Evolutionary conservation across 2,888 invertebrate genomes (phyloP).

Genomic region (Nemoura dubitans): DNA sequence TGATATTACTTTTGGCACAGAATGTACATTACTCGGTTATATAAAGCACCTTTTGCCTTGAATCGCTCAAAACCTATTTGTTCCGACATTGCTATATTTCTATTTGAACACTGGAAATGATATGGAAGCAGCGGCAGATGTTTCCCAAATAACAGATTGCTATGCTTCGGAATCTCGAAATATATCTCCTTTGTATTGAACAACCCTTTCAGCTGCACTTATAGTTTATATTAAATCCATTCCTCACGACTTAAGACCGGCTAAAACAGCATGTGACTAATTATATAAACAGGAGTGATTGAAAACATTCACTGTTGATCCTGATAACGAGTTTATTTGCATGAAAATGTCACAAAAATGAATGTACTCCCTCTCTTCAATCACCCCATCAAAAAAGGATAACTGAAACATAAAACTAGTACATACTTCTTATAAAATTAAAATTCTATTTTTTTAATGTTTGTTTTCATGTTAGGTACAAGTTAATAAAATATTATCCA

Average conservation of each 20-base stretch:
- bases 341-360: too few species aligned
- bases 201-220: conserved; percentile 4
- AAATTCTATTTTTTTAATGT: too few species aligned
- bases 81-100: conserved; percentile 30
- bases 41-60: not conserved
- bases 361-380: too few species aligned
- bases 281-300: not conserved
- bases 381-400: too few species aligned
- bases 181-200: conserved; percentile 32
- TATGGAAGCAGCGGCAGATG: conserved; percentile 21
- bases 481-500: too few species aligned
- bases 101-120: conserved; percentile 27
- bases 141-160: conserved; percentile 16
- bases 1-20: not conserved
- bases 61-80: conserved; percentile 22
- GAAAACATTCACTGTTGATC: not conserved
- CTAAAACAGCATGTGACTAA: not conserved
- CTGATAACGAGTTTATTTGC: too few species aligned
- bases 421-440: too few species aligned
- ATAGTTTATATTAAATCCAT: conserved; percentile 34
- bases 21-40: not conserved
- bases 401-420: too few species aligned
- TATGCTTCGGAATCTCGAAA: conserved; percentile 16
- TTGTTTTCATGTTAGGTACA: too few species aligned
- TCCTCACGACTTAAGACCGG: not conserved